Evolutionary conservation across 2,797 vertebrate genomes (phyloP).

Genomic region (Hoplostethus atlanticus): DNA sequence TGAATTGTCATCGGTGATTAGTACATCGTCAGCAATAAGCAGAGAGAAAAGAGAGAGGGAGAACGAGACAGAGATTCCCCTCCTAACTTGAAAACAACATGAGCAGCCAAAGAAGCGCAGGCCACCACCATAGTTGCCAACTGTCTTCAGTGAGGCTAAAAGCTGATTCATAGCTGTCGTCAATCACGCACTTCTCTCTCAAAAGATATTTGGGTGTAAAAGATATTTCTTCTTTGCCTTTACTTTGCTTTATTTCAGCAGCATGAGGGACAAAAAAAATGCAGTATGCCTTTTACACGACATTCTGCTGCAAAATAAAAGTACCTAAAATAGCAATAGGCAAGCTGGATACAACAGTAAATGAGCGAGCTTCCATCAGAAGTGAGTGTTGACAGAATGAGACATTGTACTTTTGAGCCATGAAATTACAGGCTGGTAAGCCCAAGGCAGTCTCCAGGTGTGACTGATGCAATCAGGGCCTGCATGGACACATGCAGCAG

Average conservation of each 20-base stretch:
- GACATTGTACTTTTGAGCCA: conserved; percentile 87
- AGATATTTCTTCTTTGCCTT: neutral
- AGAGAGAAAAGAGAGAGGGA: conserved; percentile 3
- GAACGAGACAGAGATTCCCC: neutral
- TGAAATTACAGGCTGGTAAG: conserved; percentile 88
- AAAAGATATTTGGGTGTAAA: neutral
- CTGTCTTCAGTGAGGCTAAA: conserved; percentile 4
- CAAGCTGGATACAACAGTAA: conserved; percentile 58
- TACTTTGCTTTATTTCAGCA: conserved; percentile 1
- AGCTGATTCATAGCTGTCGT: conserved; percentile 40
- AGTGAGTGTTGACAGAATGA: conserved; percentile 88
- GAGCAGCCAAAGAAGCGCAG: conserved; percentile 13
- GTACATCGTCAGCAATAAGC: conserved; percentile 19
- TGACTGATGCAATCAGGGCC: conserved; percentile 87
- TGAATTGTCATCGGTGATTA: conserved; percentile 49
- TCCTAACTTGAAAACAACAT: neutral
- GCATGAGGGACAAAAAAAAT: conserved; percentile 24
- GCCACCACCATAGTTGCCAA: conserved; percentile 36
- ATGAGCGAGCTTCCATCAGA: conserved; percentile 79
- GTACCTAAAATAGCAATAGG: conserved; percentile 29
- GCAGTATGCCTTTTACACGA: conserved; percentile 22
- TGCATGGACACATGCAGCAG: conserved; percentile 85
- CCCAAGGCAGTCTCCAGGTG: conserved; percentile 91
- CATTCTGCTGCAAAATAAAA: conserved; percentile 7
- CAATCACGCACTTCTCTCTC: conserved; percentile 18